Percentiles rank a stretch among this genome's conserved stretches.
phyloP scores from a whole-genome alignment of 2,113 vertebrate genomes.

The Oncorhynchus keta region DNA sequence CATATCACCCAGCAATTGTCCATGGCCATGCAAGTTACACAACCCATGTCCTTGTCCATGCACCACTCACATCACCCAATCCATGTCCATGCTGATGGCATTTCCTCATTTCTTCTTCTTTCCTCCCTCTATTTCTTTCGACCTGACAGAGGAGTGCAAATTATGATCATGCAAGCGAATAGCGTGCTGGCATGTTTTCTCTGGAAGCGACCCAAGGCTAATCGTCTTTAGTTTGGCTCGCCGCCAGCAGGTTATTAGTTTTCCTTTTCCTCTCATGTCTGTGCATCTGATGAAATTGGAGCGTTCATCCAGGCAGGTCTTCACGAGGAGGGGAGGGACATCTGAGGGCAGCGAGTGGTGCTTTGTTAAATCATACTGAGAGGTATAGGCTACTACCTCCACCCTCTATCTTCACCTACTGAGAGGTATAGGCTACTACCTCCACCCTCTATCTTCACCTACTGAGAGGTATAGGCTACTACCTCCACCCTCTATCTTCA shows the following conservation, averaged over 20 bases:
- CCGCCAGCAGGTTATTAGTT: slow-evolving; percentile 60
- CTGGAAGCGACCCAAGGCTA: slow-evolving; percentile 47
- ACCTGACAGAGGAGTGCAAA: neutral
- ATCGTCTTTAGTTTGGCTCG: slow-evolving; percentile 63
- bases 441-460: too few relatives aligned
- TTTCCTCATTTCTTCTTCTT: too few relatives aligned
- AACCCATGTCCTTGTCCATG: too few relatives aligned
- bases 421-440: neutral
- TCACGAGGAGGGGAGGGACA: neutral
- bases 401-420: too few relatives aligned
- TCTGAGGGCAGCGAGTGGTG: neutral
- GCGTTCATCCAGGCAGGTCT: slow-evolving; percentile 52
- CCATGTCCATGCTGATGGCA: too few relatives aligned
- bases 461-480: neutral
- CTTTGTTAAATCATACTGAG: neutral
- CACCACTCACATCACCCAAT: too few relatives aligned
- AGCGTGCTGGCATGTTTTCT: slow-evolving; percentile 38
- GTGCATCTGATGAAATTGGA: slow-evolving; percentile 57
- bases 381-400: neutral
- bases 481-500: too few relatives aligned
- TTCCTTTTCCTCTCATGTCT: slow-evolving; percentile 51
- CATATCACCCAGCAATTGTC: too few relatives aligned
- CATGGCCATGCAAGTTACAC: too few relatives aligned
- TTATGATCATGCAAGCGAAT: slow-evolving; percentile 33
- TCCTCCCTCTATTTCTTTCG: too few relatives aligned